phyloP scores from a whole-genome alignment of 2,888 invertebrate species.

The Tetranychus piercei region DNA sequence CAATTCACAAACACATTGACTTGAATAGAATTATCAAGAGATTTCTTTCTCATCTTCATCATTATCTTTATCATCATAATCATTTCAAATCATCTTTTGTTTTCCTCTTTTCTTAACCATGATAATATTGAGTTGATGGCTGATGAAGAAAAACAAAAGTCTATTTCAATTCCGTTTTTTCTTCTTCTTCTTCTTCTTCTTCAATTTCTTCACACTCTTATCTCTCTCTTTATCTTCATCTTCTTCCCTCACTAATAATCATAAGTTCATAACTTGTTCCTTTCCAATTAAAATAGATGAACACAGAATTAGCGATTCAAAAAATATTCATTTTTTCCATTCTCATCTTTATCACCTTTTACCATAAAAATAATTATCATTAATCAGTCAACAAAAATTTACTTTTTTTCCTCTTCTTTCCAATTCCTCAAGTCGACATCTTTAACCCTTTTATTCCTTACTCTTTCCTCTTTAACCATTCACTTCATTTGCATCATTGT shows the following conservation, averaged over 20 bases:
- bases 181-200: too few species aligned
- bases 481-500: too few species aligned
- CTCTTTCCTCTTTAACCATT: too few species aligned
- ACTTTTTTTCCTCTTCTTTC: too few species aligned
- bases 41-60: background rate
- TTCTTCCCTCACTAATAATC: background rate
- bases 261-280: background rate
- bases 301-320: background rate
- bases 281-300: background rate
- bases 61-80: background rate
- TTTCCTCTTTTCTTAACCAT: background rate
- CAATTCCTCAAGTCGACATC: too few species aligned
- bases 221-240: background rate
- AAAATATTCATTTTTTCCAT: background rate
- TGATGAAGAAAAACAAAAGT: too few species aligned
- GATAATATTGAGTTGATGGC: background rate
- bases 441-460: too few species aligned
- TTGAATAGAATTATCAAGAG: background rate
- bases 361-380: background rate
- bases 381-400: background rate
- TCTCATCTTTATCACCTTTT: background rate
- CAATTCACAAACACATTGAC: background rate
- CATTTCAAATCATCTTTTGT: background rate
- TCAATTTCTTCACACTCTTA: too few species aligned
- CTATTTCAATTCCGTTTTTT: too few species aligned